Base-by-base conservation (phyloP, 2,888 invertebrate species). In the Agrochola lychnidis region DNA sequence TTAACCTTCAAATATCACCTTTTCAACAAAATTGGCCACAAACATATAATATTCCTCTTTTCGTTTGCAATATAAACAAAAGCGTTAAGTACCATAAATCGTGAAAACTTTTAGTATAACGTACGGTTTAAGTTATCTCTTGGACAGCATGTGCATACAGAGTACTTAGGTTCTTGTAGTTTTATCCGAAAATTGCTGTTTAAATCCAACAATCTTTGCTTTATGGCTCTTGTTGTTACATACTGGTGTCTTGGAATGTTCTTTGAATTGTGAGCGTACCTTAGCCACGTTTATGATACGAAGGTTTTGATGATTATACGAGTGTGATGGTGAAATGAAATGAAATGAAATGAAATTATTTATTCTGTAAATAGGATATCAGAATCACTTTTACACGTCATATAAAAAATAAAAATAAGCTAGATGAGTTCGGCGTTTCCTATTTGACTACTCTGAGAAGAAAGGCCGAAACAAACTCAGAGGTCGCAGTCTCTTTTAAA, bases 151-250 rank as follows among this genome's bases (percentile, higher is more conserved):
- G 78, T 81, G 83, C 73, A 86, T 86, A 70, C 70, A 63, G 67
- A 87, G 53, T 19, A 30, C 30, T 42, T 42, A 42, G 22, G n/a
- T 53, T 56, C 73, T 80, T 75, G 71, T 83, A 73, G 82, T 75
- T 64, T 82, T 80, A 80, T 87, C 70, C 69, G 57, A 75, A 82
- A 85, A 85, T 78, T 82, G 75, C 59, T 78, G 78, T 78, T 84
- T 77, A 73, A 73, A 80, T 78, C 73, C 51, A 76, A 75, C 73
- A 67, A 76, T 82, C 78, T 75, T 76, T 76, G 78, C 73, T 82
- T 87, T 85, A 86, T 78, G 69, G 48, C 53, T 73, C n/a, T 86
- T 86, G 74, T 87, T 87, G 70, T 78, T 87, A 68, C 57, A 68
- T 40, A 75, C 36, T 64, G 74, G 56, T 76, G 48, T 77, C 64